Conservation (phyloP, 2,888 invertebrate genomes). For the Urechis unicinctus region DNA sequence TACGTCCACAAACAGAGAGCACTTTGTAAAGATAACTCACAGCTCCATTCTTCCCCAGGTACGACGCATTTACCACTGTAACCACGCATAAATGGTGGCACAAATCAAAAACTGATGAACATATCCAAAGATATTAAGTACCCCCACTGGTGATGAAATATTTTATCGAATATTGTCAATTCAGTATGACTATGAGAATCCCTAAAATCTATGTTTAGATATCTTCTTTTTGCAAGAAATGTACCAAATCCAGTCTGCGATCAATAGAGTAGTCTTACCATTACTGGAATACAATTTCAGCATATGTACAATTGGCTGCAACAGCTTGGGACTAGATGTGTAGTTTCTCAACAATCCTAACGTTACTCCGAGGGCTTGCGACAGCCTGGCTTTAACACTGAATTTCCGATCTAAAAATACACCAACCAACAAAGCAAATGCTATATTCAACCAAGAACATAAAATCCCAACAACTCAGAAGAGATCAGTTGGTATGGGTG, state of each 20-base stretch:
- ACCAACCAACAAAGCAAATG: too few relatives aligned
- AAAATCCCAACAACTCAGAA: too few relatives aligned
- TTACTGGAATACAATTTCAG: conserved; percentile 45
- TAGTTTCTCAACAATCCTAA: conserved; percentile 37
- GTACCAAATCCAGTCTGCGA: neutral
- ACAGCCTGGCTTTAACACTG: conserved; percentile 61
- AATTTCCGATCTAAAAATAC: conserved; percentile 56
- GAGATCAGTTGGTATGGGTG: too few relatives aligned
- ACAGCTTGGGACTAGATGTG: conserved; percentile 29
- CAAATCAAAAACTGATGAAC: neutral
- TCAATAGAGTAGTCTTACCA: conserved; percentile 29
- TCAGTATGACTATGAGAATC: too few relatives aligned
- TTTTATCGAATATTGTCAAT: too few relatives aligned
- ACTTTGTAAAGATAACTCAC: conserved; percentile 41
- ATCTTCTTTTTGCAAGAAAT: neutral
- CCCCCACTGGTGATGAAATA: neutral
- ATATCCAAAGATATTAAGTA: neutral
- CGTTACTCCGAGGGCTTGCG: conserved; percentile 40
- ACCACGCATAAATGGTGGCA: conserved; percentile 1
- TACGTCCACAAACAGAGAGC: conserved; percentile 33
- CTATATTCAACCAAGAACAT: too few relatives aligned
- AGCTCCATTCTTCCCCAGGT: conserved; percentile 45
- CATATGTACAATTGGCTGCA: conserved; percentile 38
- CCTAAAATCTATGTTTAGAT: neutral
- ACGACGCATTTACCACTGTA: conserved; percentile 46